Conservation (phyloP, 2,888 invertebrate genomes). For the Parthenolecanium corni region DNA sequence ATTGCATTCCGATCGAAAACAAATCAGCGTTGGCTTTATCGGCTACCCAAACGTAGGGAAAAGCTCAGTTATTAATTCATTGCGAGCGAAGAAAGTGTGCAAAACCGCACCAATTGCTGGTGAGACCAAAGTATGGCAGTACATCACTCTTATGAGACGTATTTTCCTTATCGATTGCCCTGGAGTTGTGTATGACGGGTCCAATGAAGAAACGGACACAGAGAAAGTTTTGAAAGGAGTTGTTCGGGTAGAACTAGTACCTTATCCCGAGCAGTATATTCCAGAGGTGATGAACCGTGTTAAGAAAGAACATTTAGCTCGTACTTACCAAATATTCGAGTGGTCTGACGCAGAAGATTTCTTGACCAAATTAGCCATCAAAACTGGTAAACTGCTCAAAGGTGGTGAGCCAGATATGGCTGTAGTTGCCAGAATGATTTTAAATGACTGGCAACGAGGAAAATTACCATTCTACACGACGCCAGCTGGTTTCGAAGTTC, state of each 20-base stretch:
- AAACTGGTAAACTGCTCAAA: conserved; percentile 80
- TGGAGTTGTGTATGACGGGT: conserved; percentile 93
- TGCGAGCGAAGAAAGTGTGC: conserved; percentile 93
- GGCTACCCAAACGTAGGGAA: conserved; percentile 99
- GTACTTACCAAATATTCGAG: conserved; percentile 76
- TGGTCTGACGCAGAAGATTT: conserved; percentile 81
- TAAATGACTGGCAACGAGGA: conserved; percentile 98
- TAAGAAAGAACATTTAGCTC: conserved; percentile 72
- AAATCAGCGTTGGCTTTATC: conserved; percentile 97
- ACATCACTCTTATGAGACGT: conserved; percentile 91
- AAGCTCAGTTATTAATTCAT: conserved; percentile 93
- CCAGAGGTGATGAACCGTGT: conserved; percentile 74
- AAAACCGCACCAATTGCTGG: conserved; percentile 98
- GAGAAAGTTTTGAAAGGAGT: conserved; percentile 95
- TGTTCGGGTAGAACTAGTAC: conserved; percentile 87
- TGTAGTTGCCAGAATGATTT: conserved; percentile 81
- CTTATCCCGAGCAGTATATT: conserved; percentile 91
- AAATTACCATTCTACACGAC: conserved; percentile 88
- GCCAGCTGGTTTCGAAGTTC: conserved; percentile 69
- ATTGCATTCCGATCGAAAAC: conserved; percentile 89
- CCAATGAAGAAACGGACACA: conserved; percentile 90
- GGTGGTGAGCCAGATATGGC: conserved; percentile 92
- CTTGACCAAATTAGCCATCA: conserved; percentile 75
- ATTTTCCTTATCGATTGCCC: conserved; percentile 98
- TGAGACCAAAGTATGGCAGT: conserved; percentile 97